Evolutionary conservation across 1,140 invertebrate genomes (phyloP), one percentile per base, ranked within the genome.

Genomic region (Mactra quadrangularis): DNA sequence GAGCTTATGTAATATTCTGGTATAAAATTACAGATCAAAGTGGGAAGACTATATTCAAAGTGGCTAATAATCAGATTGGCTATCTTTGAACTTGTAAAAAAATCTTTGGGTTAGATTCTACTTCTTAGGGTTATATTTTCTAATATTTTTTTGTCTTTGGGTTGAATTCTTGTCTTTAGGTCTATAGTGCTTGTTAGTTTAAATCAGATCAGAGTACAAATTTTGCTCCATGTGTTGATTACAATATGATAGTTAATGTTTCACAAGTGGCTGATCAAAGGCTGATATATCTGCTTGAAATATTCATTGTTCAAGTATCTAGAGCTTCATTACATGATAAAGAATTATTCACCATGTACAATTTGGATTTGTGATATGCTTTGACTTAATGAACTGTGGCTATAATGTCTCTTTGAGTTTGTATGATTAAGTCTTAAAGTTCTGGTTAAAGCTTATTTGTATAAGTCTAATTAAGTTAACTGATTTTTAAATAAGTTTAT

Each of bases 261-360:
- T 52, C 45, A 71, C 68, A 71, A 71, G 27, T 52, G 45, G 50
- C 0, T 45, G 68, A 71, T 71, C 68, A 71, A 71, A 71, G 68
- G 45, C 27, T n/a, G n/a, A n/a, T 7, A 71, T 13, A 29, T 27
- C 35, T 17, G 31, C 59, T 38, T 38, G 29, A 7, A 33, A 27
- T 31, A 27, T 11, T 62, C 3, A 38, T 62, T 62, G 59, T 62
- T 62, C 15, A 19, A 38, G n/a, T 41, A 27, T 62, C 19, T 17
- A 41, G 9, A 27, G 17, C 29, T 31, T 19, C 57, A 31, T 60
- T 60, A 25, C 7, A 25, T 60, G 57, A 60, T 60, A 60, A 29
- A 11, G 27, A 62, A 62, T 27, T 15, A 62, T 29, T 62, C 31
- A 29, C 59, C n/a, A 29, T 62, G 38, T 41, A 41, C 15, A 41